These are phyloP conservation scores for Ochropleura leucogaster DNA, from an alignment of 2,888 invertebrate genomes.

Conservation along the genomic window DNA sequence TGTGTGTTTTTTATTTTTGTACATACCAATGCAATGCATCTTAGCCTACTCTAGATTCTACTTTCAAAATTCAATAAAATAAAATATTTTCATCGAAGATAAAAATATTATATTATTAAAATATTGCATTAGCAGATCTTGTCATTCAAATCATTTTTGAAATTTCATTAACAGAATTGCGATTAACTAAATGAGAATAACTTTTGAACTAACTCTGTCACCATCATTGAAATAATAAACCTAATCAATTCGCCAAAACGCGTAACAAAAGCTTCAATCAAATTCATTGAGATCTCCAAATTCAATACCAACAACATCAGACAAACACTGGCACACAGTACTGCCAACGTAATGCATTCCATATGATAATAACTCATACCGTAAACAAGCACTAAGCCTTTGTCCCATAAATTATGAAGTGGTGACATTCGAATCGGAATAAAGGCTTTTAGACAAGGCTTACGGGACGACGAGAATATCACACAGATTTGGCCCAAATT, in stretches of 20 bases:
- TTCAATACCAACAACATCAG: conserved; percentile 43
- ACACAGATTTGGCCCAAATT: conserved; percentile 77
- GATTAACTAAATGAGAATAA: background rate
- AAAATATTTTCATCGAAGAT: background rate
- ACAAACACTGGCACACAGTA: conserved; percentile 34
- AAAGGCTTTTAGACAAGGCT: conserved; percentile 78
- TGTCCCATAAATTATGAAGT: conserved; percentile 82
- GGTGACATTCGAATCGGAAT: conserved; percentile 81
- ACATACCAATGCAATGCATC: background rate
- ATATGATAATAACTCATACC: conserved; percentile 76
- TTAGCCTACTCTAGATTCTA: background rate
- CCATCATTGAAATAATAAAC: background rate
- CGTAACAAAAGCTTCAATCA: conserved; percentile 10
- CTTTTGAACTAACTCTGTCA: conserved; percentile 1
- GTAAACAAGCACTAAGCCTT: conserved; percentile 80
- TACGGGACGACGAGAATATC: conserved; percentile 65
- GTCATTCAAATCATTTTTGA: background rate
- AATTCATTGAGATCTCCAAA: conserved; percentile 40
- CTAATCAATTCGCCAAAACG: background rate
- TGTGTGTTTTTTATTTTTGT: background rate
- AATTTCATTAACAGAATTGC: background rate
- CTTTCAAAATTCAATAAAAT: background rate
- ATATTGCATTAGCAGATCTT: background rate
- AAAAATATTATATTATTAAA: background rate
- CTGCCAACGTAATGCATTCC: conserved; percentile 62